A percentile compares a stretch with the other conserved stretches of the same genome.
Conservation (phyloP, 2,888 invertebrate genomes). For the Trichacis sp. region DNA sequence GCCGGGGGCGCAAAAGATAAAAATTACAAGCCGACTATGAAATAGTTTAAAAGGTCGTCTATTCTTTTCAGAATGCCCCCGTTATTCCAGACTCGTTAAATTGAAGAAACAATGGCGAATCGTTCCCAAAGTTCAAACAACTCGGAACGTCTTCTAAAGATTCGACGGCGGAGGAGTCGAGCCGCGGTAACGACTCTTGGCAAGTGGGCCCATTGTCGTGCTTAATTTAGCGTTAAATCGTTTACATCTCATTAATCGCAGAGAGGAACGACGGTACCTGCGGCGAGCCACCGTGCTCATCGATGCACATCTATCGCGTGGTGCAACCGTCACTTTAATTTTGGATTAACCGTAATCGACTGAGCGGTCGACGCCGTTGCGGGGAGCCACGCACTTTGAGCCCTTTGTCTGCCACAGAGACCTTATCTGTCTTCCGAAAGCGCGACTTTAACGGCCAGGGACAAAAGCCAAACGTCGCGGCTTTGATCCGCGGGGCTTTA, state of each 20-base stretch:
- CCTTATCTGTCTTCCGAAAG: slow-evolving; percentile 21
- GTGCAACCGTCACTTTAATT: slow-evolving; percentile 61
- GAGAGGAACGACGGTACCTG: slow-evolving; percentile 45
- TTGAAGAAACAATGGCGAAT: slow-evolving; percentile 43
- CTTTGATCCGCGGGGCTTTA: too few relatives aligned
- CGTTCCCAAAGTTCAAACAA: slow-evolving; percentile 31
- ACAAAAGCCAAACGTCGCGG: slow-evolving; percentile 24
- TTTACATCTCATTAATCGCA: slow-evolving; percentile 69
- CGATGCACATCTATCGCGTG: slow-evolving; percentile 63
- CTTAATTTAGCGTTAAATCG: slow-evolving; percentile 69
- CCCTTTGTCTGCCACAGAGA: slow-evolving; percentile 25
- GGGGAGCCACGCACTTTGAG: slow-evolving; percentile 24
- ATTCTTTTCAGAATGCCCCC: neutral
- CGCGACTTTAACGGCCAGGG: slow-evolving; percentile 15
- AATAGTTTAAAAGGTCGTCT: neutral
- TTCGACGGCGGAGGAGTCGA: slow-evolving; percentile 10
- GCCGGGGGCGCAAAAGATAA: neutral
- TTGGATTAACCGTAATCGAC: slow-evolving; percentile 48
- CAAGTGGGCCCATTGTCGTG: slow-evolving; percentile 62
- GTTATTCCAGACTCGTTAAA: slow-evolving; percentile 17
- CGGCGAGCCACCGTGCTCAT: slow-evolving; percentile 57
- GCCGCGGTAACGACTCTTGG: slow-evolving; percentile 42
- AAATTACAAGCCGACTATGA: neutral
- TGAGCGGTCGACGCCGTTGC: slow-evolving; percentile 7
- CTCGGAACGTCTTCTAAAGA: slow-evolving; percentile 11